Base-by-base conservation (phyloP, 2,113 vertebrate species). In the Syrmaticus mikado region DNA sequence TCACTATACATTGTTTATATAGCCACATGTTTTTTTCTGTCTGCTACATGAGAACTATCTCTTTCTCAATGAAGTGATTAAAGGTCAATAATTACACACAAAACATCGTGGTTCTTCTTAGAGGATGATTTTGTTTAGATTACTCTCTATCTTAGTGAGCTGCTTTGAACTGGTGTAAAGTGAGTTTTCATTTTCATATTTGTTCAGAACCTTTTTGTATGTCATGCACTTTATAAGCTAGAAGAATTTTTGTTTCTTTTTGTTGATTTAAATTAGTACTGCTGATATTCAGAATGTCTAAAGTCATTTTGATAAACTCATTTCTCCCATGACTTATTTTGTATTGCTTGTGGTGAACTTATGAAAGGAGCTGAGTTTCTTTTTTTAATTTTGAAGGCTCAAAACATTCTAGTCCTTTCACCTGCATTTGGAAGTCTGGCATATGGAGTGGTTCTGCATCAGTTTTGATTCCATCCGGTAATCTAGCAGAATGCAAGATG, bases 401-500 rank as follows among this genome's bases (percentile, higher is more conserved):
- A 11, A 50, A 73, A 2, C 12, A 30, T 57, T 76, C 61, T 27
- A 25, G 15, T 32, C 17, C 6, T 48, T 11, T 61, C 11, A 24
- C 12, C 8, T 45, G 8, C 13, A 20, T 0, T 27, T 52, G 50
- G 7, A 80, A 79, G 8, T 58, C 6, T 48, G 41, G 48, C 1
- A 0, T 2, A 1, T 28, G 27, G 12, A 45, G 8, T 16, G 57
- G 11, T 34, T 72, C 36, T 41, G 19, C 16, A 70, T 4, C 13
- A 66, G 1, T 5, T 90, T 74, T 60, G 10, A 32, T 50, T 73
- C 38, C n/a, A 45, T 24, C 20, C 30, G 6, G 8, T 53, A 77
- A 30, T 4, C 7, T 30, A 62, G 10, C 2, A 4, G 2, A 74
- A 38, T 7, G 3, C 2, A 1, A 83, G 28, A 38, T n/a, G 15